Evolutionary conservation across 2,113 vertebrate genomes (phyloP).

Genomic region (Silurus meridionalis): DNA sequence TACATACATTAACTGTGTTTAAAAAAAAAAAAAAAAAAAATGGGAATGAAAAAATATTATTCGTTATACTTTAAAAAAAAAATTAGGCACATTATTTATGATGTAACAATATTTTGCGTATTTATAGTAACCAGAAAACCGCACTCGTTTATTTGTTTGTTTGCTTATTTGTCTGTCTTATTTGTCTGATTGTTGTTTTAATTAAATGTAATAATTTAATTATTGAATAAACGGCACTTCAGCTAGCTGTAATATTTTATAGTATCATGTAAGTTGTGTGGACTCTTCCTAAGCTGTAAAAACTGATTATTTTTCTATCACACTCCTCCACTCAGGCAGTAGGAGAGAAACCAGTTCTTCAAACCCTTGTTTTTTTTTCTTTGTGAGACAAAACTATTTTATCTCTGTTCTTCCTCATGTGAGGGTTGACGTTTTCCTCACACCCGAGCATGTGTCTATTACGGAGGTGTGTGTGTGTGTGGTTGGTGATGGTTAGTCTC

Average conservation of each 20-base stretch:
- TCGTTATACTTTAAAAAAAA: no score
- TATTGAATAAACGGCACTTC: no score
- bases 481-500: not conserved
- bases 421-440: not conserved
- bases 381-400: not conserved
- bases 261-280: no score
- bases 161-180: not conserved
- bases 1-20: no score
- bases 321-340: not conserved
- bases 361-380: not conserved
- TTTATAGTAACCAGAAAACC: not conserved
- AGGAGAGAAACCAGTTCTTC: not conserved
- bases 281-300: no score
- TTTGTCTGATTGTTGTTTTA: no score
- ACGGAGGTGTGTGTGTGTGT: not conserved
- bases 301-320: not conserved
- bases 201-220: no score
- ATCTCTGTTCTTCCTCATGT: not conserved
- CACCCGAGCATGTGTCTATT: not conserved
- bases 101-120: not conserved
- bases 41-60: no score
- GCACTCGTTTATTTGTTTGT: not conserved
- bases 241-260: no score
- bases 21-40: no score
- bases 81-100: not conserved